Evolutionary conservation across 2,113 vertebrate genomes (phyloP).

Genomic region (Hippocampus guttulatus): DNA sequence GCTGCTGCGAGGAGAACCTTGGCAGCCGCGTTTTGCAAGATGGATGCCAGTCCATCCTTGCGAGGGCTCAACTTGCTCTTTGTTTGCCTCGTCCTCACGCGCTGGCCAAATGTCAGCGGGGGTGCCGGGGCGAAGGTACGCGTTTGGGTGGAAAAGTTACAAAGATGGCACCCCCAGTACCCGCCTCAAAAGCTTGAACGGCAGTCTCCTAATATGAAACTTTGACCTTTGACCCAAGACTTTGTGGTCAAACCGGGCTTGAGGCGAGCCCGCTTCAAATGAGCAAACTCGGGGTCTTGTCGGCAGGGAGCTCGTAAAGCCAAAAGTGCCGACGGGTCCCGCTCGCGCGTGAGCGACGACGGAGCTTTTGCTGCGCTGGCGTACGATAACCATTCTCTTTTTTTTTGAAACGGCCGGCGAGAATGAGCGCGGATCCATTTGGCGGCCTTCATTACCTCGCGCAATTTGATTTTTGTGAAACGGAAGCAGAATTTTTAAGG

Average conservation of each 20-base stretch:
- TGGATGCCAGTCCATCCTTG: conserved; percentile 54
- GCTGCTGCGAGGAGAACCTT: conserved; percentile 50
- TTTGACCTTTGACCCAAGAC: no score
- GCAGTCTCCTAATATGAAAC: no score
- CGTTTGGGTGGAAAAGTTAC: no score
- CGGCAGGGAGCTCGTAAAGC: neutral
- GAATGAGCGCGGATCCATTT: conserved; percentile 59
- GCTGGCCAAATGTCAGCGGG: conserved; percentile 42
- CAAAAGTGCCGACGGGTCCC: conserved; percentile 21
- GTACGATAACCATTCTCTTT: conserved; percentile 47
- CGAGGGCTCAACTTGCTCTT: conserved; percentile 49
- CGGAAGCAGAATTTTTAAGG: conserved; percentile 74
- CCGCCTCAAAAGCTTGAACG: no score
- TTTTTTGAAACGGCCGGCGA: conserved; percentile 30
- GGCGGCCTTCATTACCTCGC: conserved; percentile 63
- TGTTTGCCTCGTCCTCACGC: conserved; percentile 29
- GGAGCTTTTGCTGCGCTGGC: conserved; percentile 50
- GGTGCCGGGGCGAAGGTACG: neutral
- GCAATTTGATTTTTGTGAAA: conserved; percentile 72
- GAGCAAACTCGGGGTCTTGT: no score
- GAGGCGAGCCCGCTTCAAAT: no score
- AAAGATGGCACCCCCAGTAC: no score
- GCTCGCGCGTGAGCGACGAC: conserved; percentile 52
- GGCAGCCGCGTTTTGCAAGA: conserved; percentile 36
- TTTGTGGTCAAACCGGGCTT: no score